phyloP scores from a whole-genome alignment of 1,140 invertebrate genomes.

The Drosophila hydei region DNA sequence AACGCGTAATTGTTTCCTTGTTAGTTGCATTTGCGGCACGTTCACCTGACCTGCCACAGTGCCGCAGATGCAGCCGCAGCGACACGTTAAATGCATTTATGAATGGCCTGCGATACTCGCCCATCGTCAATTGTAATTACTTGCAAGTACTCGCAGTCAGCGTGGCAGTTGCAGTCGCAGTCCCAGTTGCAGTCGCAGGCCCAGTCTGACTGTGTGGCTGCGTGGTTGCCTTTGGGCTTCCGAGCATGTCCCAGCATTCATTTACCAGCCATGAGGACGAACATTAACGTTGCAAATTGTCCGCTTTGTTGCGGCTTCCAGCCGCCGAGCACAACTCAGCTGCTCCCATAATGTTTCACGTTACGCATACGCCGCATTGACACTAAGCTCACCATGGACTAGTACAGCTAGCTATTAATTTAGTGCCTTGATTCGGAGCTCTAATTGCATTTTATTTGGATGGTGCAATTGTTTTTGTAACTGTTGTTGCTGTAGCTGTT shows the following conservation, averaged over 20 bases:
- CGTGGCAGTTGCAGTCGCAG: neutral
- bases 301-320: slow-evolving; percentile 71
- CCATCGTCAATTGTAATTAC: slow-evolving; percentile 77
- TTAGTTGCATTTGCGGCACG: slow-evolving; percentile 66
- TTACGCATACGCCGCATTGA: slow-evolving; percentile 68
- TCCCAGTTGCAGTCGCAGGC: neutral
- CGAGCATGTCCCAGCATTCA: slow-evolving; percentile 52
- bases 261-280: slow-evolving; percentile 55
- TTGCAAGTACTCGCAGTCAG: slow-evolving; percentile 56
- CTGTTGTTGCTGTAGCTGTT: slow-evolving; percentile 14
- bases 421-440: slow-evolving; percentile 51
- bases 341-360: slow-evolving; percentile 38
- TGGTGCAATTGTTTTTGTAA: slow-evolving; percentile 15
- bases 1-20: slow-evolving; percentile 79
- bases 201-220: slow-evolving; percentile 10
- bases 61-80: slow-evolving; percentile 28
- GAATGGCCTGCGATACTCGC: slow-evolving; percentile 16
- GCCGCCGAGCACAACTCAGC: slow-evolving; percentile 31
- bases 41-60: slow-evolving; percentile 54
- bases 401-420: slow-evolving; percentile 67
- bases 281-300: slow-evolving; percentile 81
- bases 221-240: slow-evolving; percentile 49
- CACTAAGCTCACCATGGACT: neutral
- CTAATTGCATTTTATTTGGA: slow-evolving; percentile 76
- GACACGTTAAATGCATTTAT: slow-evolving; percentile 32